These are phyloP conservation scores for Cydia pomonella DNA, from an alignment of 1,140 invertebrate species.

Conservation along the genomic window DNA sequence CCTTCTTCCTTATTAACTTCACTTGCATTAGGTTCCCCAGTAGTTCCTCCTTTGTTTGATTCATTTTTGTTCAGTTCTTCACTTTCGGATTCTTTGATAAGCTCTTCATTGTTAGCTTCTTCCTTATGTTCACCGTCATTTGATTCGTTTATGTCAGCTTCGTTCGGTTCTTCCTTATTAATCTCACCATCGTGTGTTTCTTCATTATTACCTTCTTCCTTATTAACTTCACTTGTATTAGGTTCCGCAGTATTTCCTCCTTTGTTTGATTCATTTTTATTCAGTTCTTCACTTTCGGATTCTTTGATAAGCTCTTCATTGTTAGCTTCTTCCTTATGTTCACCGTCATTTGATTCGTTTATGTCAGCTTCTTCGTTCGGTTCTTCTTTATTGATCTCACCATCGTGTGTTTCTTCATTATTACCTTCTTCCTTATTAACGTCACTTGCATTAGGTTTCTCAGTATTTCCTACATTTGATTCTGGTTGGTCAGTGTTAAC, in stretches of 20 bases:
- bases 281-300: background rate
- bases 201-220: background rate
- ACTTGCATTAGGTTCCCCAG: background rate
- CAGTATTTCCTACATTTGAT: background rate
- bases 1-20: background rate
- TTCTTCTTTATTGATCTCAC: background rate
- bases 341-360: background rate
- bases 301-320: background rate
- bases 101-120: background rate
- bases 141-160: background rate
- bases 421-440: background rate
- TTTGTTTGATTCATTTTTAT: background rate
- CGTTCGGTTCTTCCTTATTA: background rate
- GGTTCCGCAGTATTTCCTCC: background rate
- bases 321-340: background rate
- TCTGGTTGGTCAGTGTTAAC: background rate
- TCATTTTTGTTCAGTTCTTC: slow-evolving; percentile 1
- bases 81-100: background rate
- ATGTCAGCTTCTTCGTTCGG: background rate
- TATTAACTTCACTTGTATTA: background rate
- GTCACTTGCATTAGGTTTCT: background rate
- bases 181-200: background rate
- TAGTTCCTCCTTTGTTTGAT: background rate
- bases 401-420: background rate
- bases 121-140: background rate